Base-by-base conservation (phyloP, 2,113 vertebrate genomes). In the Mastomys coucha region DNA sequence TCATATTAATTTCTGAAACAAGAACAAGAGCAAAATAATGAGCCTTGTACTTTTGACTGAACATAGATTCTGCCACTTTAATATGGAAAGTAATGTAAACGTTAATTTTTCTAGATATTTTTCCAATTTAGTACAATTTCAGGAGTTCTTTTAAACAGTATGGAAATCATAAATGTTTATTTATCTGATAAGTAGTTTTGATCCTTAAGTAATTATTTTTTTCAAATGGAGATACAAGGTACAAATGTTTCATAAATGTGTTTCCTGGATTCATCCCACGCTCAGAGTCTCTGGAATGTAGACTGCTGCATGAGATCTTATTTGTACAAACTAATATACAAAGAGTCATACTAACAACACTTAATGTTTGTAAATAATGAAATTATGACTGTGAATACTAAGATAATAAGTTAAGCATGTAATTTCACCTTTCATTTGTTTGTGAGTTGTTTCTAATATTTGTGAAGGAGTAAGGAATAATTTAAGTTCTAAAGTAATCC, bases 391-490 rank as follows among this genome's bases (percentile, higher is more conserved):
- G 0, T 93, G 14, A 11, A 53, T 60, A 45, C 51, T 90, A 65
- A 70, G 33, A 73, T 28, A n/a, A n/a, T 39, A 33, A 58, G 0
- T 24, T 24, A 39, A 67, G 51, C n/a, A 65, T 45, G 53, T 58
- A 7, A 60, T 65, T 16, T 51, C 36, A 31, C 14, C 0, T 36
- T 12, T 13, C 80, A 0, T 39, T 11, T 31, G 2, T 5, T n/a
- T n/a, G 1, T 28, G 4, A 77, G 11, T 28, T 84, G 49, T 9
- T 95, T 69, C 2, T n/a, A 14, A 67, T 75, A 45, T 0, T 42
- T 95, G 2, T 78, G 13, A 2, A 78, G 10, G 77, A 82, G 16
- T 56, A 51, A 69, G 4, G 51, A 70, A 17, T 81, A 86, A 89
- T 36, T 11, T 89, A 89, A 78, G 45, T 70, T 91, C 1, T 63